phyloP scores from a whole-genome alignment of 2,888 invertebrate genomes.

The Drosophila borborema region DNA sequence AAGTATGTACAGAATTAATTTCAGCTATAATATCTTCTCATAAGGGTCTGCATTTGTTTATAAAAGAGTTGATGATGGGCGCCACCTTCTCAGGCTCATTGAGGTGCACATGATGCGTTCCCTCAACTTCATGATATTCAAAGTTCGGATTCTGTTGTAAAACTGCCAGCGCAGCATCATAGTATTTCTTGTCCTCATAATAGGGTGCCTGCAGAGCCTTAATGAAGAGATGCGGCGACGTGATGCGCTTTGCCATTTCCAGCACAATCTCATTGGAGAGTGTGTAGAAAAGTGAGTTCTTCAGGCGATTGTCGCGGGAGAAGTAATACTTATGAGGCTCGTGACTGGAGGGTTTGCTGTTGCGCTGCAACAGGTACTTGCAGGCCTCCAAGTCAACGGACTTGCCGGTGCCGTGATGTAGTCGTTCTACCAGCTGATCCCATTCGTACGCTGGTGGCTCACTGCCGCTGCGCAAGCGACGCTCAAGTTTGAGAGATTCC shows the following conservation, averaged over 20 bases:
- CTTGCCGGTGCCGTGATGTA: conserved; percentile 87
- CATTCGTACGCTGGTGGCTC: conserved; percentile 88
- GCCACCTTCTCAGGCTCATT: conserved; percentile 88
- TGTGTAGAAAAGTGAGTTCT: conserved; percentile 80
- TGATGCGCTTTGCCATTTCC: conserved; percentile 87
- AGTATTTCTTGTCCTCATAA: conserved; percentile 86
- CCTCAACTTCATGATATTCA: conserved; percentile 88
- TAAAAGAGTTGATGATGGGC: conserved; percentile 87
- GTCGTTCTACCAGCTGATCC: conserved; percentile 87
- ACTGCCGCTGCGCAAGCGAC: conserved; percentile 74
- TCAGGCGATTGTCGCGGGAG: conserved; percentile 89
- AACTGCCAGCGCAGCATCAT: conserved; percentile 86
- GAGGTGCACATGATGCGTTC: conserved; percentile 91
- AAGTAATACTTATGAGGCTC: conserved; percentile 88
- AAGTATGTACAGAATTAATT: conserved; percentile 31
- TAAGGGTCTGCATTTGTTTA: conserved; percentile 85
- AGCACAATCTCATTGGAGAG: conserved; percentile 86
- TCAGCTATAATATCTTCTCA: conserved; percentile 19
- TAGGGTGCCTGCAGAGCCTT: conserved; percentile 87
- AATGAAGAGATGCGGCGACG: conserved; percentile 88
- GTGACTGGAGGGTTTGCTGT: conserved; percentile 86
- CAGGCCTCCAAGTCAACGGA: conserved; percentile 87
- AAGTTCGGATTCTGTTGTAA: conserved; percentile 87
- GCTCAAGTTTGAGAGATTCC: conserved; percentile 85
- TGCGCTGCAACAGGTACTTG: conserved; percentile 87